Conservation (phyloP, 2,797 vertebrate species). For the Cynopterus sphinx region DNA sequence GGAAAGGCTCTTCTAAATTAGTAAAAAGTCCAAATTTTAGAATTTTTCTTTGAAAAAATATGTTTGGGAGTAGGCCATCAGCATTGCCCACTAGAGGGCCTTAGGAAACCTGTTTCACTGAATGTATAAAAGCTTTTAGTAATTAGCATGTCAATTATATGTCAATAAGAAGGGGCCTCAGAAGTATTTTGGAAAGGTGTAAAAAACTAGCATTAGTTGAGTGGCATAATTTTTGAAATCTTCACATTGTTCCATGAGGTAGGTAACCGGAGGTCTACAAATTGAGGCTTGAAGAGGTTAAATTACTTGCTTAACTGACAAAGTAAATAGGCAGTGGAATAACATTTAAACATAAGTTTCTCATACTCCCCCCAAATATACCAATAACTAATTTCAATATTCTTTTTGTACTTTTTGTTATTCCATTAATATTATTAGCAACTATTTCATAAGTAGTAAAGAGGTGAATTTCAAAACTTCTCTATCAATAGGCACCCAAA, state of each 20-base stretch:
- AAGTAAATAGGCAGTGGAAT: neutral
- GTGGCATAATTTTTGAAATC: conserved; percentile 27
- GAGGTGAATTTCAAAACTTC: conserved; percentile 49
- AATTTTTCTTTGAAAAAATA: neutral
- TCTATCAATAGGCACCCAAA: neutral
- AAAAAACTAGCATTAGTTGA: conserved; percentile 3
- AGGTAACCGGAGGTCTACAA: conserved; percentile 1
- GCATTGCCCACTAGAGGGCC: neutral
- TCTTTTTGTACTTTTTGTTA: conserved; percentile 36
- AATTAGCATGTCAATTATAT: conserved; percentile 50
- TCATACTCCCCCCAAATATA: neutral
- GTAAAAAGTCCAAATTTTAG: neutral
- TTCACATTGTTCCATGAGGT: neutral
- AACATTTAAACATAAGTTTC: conserved; percentile 8
- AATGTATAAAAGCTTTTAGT: neutral
- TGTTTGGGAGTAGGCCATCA: neutral
- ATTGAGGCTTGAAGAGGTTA: neutral
- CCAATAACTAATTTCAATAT: neutral
- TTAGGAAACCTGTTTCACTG: neutral
- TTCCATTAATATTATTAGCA: conserved; percentile 58
- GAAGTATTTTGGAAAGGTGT: conserved; percentile 36
- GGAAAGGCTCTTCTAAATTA: neutral
- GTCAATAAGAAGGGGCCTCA: neutral
- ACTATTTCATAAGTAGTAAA: conserved; percentile 33
- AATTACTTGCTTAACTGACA: neutral